Evolutionary conservation across 2,888 invertebrate species (phyloP).

Genomic region (Polydesmus complanatus): DNA sequence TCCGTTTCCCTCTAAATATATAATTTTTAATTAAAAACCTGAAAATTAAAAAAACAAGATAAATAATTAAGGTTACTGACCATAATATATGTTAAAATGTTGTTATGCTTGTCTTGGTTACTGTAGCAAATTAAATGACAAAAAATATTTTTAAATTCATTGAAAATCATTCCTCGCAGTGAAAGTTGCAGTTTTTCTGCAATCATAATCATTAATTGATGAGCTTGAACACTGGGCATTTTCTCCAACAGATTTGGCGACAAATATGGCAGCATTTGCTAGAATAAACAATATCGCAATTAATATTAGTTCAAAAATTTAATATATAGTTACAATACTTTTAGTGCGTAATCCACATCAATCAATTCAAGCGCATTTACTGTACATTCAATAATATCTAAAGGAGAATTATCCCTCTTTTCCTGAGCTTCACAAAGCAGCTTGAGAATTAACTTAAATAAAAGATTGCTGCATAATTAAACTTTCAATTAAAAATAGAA

Average conservation of each 20-base stretch:
- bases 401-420: constrained; percentile 22
- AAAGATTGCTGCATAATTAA: constrained; percentile 2
- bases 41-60: constrained; percentile 4
- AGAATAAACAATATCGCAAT: constrained; percentile 14
- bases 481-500: constrained; percentile 1
- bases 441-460: constrained; percentile 2
- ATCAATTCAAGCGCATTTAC: constrained; percentile 27
- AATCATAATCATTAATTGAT: constrained; percentile 27
- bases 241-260: constrained; percentile 30
- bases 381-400: constrained; percentile 28
- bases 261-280: constrained; percentile 29
- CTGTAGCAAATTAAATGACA: constrained; percentile 30
- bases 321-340: constrained; percentile 23
- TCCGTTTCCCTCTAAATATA: constrained; percentile 28
- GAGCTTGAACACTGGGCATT: constrained; percentile 27
- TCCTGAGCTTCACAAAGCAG: constrained; percentile 2
- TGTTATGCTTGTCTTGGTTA: constrained; percentile 26
- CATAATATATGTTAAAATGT: constrained; percentile 28
- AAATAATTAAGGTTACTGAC: constrained; percentile 20
- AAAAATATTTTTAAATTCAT: constrained; percentile 31
- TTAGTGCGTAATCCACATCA: constrained; percentile 27
- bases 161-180: constrained; percentile 26
- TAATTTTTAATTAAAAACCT: constrained; percentile 2
- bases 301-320: constrained; percentile 1
- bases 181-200: constrained; percentile 24